These are phyloP conservation scores for Parauchenoglanis punctatus DNA, from an alignment of 2,797 vertebrate genomes.

Conservation along the genomic window DNA sequence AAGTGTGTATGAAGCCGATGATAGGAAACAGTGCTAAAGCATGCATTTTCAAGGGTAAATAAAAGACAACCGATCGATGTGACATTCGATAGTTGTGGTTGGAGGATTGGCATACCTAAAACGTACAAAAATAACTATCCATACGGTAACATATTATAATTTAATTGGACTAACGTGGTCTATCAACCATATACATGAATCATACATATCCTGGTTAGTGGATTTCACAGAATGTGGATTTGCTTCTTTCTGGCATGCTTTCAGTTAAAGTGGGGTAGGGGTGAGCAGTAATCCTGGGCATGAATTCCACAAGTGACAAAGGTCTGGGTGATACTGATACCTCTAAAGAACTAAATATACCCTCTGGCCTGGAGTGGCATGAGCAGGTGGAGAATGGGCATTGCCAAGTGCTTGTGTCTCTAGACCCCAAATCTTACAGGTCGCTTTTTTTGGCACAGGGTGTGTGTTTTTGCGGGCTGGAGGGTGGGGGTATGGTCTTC, in stretches of 20 bases:
- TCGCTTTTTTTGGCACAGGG: slow-evolving; percentile 63
- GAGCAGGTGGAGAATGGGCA: slow-evolving; percentile 83
- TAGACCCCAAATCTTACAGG: slow-evolving; percentile 81
- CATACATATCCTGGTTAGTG: not conserved
- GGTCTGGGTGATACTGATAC: slow-evolving; percentile 87
- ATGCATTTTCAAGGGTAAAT: slow-evolving; percentile 37
- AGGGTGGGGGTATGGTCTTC: slow-evolving; percentile 37
- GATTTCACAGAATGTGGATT: slow-evolving; percentile 20
- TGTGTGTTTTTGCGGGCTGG: slow-evolving; percentile 36
- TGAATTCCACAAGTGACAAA: slow-evolving; percentile 81
- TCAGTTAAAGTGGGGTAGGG: slow-evolving; percentile 18
- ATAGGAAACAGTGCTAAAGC: slow-evolving; percentile 31
- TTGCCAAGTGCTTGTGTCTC: slow-evolving; percentile 83
- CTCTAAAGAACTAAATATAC: slow-evolving; percentile 93
- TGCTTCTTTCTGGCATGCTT: slow-evolving; percentile 66
- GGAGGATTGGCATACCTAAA: slow-evolving; percentile 25
- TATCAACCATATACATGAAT: slow-evolving; percentile 3
- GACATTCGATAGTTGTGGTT: slow-evolving; percentile 61
- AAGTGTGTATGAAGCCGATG: slow-evolving; percentile 25
- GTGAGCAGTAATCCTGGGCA: slow-evolving; percentile 67
- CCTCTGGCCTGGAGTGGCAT: slow-evolving; percentile 79
- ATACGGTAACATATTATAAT: slow-evolving; percentile 17
- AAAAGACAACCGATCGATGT: slow-evolving; percentile 38
- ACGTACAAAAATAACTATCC: slow-evolving; percentile 18
- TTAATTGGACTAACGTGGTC: not conserved